These are phyloP conservation scores for Redunca redunca DNA, from an alignment of 2,113 vertebrate species.

Conservation along the genomic window DNA sequence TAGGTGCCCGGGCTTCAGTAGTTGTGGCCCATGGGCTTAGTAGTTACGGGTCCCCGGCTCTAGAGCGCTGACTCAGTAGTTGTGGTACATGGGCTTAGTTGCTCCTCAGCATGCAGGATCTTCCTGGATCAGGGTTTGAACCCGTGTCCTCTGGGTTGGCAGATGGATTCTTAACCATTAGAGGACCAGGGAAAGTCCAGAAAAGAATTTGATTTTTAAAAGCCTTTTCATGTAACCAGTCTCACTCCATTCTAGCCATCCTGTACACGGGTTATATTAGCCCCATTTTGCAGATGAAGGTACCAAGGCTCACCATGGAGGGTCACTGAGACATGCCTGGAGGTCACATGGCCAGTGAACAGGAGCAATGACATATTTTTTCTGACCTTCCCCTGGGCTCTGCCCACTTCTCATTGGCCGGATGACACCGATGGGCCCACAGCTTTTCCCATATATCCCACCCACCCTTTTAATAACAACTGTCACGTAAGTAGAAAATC, in stretches of 20 bases:
- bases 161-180: neutral
- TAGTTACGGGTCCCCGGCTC: neutral
- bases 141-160: neutral
- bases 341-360: fast-evolving
- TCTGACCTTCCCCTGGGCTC: neutral
- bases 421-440: fast-evolving
- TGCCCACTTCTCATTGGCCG: fast-evolving
- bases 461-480: neutral
- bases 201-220: neutral
- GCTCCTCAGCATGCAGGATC: neutral
- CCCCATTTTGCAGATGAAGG: too few species aligned
- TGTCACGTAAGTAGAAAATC: neutral
- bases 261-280: neutral
- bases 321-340: neutral
- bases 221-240: neutral
- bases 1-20: neutral
- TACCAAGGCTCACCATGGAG: fast-evolving
- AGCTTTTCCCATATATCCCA: neutral
- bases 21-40: neutral
- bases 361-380: neutral
- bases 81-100: neutral
- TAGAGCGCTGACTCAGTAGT: neutral
- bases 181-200: neutral
- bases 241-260: neutral
- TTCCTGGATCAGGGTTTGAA: neutral